Evolutionary conservation across 2,888 invertebrate genomes (phyloP).

Genomic region (Synergus laeviventris): DNA sequence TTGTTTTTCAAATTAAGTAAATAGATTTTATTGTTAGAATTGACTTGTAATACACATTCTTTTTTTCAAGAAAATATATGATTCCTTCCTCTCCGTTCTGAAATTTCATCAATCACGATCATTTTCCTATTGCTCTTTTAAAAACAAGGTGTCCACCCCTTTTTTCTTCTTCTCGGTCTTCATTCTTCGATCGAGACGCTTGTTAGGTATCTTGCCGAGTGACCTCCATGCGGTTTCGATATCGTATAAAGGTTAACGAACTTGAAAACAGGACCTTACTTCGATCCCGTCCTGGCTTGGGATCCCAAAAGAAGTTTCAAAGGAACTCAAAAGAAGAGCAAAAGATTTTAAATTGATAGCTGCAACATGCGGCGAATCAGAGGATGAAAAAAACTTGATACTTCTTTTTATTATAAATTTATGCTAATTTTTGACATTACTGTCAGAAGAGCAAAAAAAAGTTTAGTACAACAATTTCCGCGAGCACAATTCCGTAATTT

Average conservation of each 20-base stretch:
- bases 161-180: constrained; percentile 28
- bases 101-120: constrained; percentile 1
- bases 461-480: neutral
- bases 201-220: constrained; percentile 49
- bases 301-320: constrained; percentile 37
- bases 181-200: constrained; percentile 40
- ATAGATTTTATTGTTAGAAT: too few relatives aligned
- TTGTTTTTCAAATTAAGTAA: too few relatives aligned
- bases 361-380: constrained; percentile 18
- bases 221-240: constrained; percentile 57
- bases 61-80: neutral
- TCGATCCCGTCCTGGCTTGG: constrained; percentile 32
- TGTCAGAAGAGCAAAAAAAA: neutral
- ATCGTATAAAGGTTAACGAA: constrained; percentile 58
- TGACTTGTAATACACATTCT: too few relatives aligned
- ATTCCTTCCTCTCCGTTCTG: neutral
- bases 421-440: constrained; percentile 9
- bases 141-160: constrained; percentile 24
- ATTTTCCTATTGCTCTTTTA: neutral
- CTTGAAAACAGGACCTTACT: constrained; percentile 44
- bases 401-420: neutral
- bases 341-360: constrained; percentile 39
- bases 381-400: neutral
- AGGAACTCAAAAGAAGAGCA: constrained; percentile 34
- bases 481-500: neutral